Evolutionary conservation across 2,113 vertebrate genomes (phyloP), one percentile per base, ranked within the genome.

Genomic region (Phalacrocorax pelagicus): DNA sequence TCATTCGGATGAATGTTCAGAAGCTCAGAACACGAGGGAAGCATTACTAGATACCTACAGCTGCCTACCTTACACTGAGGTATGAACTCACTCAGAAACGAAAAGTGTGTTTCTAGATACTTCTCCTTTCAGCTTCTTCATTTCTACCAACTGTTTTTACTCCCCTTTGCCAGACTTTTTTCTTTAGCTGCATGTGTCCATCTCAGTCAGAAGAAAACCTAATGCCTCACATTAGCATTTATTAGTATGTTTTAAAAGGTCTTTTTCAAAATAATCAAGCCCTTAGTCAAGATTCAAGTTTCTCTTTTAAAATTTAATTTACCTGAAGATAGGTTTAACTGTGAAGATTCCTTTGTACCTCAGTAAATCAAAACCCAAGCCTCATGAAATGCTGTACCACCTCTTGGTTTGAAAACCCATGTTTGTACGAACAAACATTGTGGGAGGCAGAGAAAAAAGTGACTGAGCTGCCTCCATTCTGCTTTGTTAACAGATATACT

Each of bases 391-490:
- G 29, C 3, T 54, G 12, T 20, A 34, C 11, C 10, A 65, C 44
- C 9, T 73, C 36, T 57, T 44, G 21, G 24, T 47, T 73, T 80
- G 42, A 82, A 92, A 86, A 92, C 9, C 17, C 3, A 6, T 32
- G 10, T 67, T 66, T 79, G 15, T 29, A 52, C 13, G 32, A 85
- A 49, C 8, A 78, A 77, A 70, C 5, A 65, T 0, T 24, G 0
- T 15, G 14, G 3, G 2, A 1, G 4, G 3, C 1, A 5, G 6
- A 40, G 7, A 36, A 40, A 30, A n/a, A 85, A 36, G 7, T 77
- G 84, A 71, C 32, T 52, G 6, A 47, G 20, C 5, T 34, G 8
- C 21, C 44, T 80, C 55, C 32, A 40, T 46, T 86, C 42, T 80
- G 42, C 20, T 67, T 82, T 36, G 32, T 61, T 79, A 85, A 88